Conservation (phyloP, 2,888 invertebrate genomes). For the Nysson spinosus region DNA sequence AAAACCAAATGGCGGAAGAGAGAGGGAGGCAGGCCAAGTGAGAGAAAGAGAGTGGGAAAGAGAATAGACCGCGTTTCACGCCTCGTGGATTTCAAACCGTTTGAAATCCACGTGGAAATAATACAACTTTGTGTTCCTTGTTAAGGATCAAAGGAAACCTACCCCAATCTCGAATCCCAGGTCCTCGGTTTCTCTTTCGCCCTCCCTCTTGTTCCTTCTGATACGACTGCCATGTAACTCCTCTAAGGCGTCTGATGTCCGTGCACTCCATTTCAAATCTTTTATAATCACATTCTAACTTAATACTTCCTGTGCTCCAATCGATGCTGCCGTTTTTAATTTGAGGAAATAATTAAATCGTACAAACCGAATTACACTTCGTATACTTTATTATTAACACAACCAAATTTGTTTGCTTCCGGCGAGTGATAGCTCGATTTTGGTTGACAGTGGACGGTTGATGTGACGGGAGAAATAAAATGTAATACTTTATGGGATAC, state of each 20-base stretch:
- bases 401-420: too few species aligned
- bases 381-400: too few species aligned
- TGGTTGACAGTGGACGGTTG: too few species aligned
- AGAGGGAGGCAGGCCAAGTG: conserved; percentile 54
- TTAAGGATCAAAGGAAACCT: conserved; percentile 70
- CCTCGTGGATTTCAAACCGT: conserved; percentile 70
- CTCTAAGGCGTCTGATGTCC: conserved; percentile 18
- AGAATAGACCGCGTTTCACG: conserved; percentile 67
- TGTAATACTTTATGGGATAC: too few species aligned
- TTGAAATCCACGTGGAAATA: conserved; percentile 73
- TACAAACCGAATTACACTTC: too few species aligned
- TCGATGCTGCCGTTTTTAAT: too few species aligned
- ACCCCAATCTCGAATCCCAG: conserved; percentile 61
- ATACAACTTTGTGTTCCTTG: conserved; percentile 74
- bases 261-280: conserved; percentile 28
- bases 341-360: too few species aligned
- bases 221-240: conserved; percentile 19
- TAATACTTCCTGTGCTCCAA: too few species aligned
- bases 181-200: conserved; percentile 37
- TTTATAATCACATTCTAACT: neutral
- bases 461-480: too few species aligned
- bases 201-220: conserved; percentile 22
- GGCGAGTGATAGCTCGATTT: too few species aligned
- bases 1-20: conserved; percentile 45
- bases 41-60: conserved; percentile 54